These are phyloP conservation scores for Bubo scandiacus DNA, from an alignment of 2,113 vertebrate species.

Conservation along the genomic window DNA sequence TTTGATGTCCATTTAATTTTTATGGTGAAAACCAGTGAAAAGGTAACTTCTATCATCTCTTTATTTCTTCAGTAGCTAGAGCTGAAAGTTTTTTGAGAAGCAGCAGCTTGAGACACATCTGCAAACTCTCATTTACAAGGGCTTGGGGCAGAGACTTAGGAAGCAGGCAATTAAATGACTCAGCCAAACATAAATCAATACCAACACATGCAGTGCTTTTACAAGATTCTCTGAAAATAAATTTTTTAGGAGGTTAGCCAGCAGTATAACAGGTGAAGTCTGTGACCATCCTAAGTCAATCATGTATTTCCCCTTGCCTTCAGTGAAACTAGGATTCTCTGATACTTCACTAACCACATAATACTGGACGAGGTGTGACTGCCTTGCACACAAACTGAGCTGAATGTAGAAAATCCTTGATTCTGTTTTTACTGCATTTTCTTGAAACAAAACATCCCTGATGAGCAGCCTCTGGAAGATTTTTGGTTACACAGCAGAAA, in stretches of 20 bases:
- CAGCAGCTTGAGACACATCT: neutral
- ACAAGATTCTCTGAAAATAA: neutral
- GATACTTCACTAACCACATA: neutral
- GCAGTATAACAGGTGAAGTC: neutral
- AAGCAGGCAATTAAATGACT: neutral
- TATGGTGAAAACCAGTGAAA: neutral
- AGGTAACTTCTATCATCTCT: neutral
- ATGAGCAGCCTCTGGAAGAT: neutral
- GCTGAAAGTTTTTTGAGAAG: neutral
- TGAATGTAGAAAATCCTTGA: neutral
- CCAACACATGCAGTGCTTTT: neutral
- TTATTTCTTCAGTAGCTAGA: neutral
- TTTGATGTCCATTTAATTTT: neutral
- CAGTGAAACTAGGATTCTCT: neutral
- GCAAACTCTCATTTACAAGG: neutral
- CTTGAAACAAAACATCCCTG: neutral
- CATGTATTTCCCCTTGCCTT: neutral
- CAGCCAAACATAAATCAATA: neutral
- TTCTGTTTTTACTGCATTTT: neutral
- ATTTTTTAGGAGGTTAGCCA: neutral
- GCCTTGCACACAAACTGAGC: neutral
- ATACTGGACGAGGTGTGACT: neutral
- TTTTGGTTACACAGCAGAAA: neutral
- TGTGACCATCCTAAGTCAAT: neutral
- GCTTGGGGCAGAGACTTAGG: neutral